Conservation (phyloP, 2,113 vertebrate genomes). For the Numenius arquata region DNA sequence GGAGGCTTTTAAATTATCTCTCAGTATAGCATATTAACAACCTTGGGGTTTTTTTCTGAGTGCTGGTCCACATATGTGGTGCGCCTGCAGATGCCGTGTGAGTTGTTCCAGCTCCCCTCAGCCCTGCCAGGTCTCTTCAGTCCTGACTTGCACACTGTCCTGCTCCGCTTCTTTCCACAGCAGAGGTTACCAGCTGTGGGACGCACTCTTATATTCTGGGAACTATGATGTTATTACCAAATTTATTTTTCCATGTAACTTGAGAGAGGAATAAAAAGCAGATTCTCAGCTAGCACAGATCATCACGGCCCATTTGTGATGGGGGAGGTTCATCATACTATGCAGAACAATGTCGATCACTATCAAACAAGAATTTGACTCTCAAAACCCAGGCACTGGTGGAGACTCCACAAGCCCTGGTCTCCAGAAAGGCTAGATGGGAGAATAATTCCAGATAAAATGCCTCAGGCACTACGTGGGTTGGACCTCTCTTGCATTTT, state of each 20-base stretch:
- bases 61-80: slow-evolving; percentile 47
- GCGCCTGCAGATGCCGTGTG: not conserved
- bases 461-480: fast-evolving
- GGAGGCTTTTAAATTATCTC: slow-evolving; percentile 53
- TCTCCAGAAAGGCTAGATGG: not conserved
- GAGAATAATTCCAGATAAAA: not conserved
- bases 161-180: not conserved
- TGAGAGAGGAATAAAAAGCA: slow-evolving; percentile 46
- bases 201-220: not conserved
- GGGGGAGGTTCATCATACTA: not conserved
- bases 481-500: not conserved
- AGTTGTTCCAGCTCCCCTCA: slow-evolving; percentile 38
- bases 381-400: not conserved
- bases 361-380: not conserved
- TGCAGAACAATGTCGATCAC: not conserved
- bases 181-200: slow-evolving; percentile 49
- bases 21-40: slow-evolving; percentile 50
- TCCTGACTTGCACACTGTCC: slow-evolving; percentile 26
- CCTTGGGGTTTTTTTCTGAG: not conserved
- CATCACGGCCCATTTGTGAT: not conserved
- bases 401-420: not conserved
- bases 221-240: slow-evolving; percentile 20
- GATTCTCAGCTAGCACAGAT: slow-evolving; percentile 16
- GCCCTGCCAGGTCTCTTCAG: slow-evolving; percentile 47
- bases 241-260: slow-evolving; percentile 43